phyloP scores from a whole-genome alignment of 2,113 vertebrate species.

The Rhodinocichla rosea region DNA sequence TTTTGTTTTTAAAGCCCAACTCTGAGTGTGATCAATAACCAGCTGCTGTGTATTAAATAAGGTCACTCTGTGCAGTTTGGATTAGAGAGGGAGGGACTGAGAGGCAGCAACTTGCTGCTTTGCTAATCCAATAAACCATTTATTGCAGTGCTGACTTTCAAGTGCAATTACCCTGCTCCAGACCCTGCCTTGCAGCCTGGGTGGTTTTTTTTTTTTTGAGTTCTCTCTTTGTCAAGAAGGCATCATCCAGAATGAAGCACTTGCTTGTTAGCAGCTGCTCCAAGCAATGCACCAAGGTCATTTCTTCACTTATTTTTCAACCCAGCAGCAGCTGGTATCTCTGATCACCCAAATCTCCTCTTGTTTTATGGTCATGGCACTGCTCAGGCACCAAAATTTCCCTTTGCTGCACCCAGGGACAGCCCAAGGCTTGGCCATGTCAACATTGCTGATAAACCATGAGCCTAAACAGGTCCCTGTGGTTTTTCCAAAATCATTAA shows the following conservation, averaged over 20 bases:
- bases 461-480: background rate
- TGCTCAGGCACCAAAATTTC: background rate
- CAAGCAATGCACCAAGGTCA: background rate
- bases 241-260: background rate
- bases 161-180: background rate
- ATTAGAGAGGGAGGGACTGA: background rate
- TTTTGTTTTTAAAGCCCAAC: background rate
- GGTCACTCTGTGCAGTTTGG: background rate
- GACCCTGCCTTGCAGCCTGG: background rate
- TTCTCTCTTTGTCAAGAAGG: slow-evolving; percentile 22
- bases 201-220: background rate
- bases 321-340: background rate
- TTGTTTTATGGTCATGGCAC: fast-evolving
- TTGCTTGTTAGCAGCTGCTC: background rate
- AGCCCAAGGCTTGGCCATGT: fast-evolving
- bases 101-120: background rate
- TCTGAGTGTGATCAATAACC: slow-evolving; percentile 60
- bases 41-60: background rate
- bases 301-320: fast-evolving
- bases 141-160: background rate
- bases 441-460: background rate
- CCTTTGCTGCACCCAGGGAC: background rate
- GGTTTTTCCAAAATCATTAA: fast-evolving
- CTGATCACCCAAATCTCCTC: background rate
- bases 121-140: slow-evolving; percentile 20